Base-by-base conservation (phyloP, 2,888 invertebrate species). In the Cantharis lateralis region DNA sequence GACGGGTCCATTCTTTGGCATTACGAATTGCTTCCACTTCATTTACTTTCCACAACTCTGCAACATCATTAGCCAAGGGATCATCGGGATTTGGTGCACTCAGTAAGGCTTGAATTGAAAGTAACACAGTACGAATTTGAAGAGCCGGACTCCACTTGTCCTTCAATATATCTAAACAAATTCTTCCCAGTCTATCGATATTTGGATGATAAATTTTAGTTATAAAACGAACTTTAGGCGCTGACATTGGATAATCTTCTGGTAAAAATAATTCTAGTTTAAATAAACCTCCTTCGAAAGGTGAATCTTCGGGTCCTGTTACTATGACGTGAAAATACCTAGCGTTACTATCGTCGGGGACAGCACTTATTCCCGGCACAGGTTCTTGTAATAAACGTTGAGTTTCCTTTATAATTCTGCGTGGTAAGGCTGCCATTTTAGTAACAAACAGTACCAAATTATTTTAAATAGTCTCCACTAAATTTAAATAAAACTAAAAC, bases 161-260 rank as follows among this genome's bases (percentile, higher is more conserved):
- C 93, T 99, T 99, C 85, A 99, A 91, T 88, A 99, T 99, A 90
- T 99, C 99, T 89, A 99, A 91, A 89, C 99, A 99, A 91, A 99
- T 99, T 90, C 99, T 94, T 81, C 99, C 99, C 85, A 99, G 92
- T 91, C 98, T 97, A 92, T 99, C 99, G 89, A 99, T 99, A 90
- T 99, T 99, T 86, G 99, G 99, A 92, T 99, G 99, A 91, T 99
- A 99, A 91, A 99, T 99, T 93, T 98, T 99, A 82, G 99, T 99
- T 89, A 99, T 98, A 92, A 99, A 99, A 88, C 99, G 95, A 89
- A 99, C 99, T 95, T 99, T 99, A 82, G 99, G 99, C 84, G 99
- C 99, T 82, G 98, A 98, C 99, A 99, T 99, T 80, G 99, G 99
- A 90, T 99, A 99, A 90, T 99, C 99, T 91, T 99, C 99, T 80